A percentile compares a stretch with the other conserved stretches of the same genome.
Conservation (phyloP, 2,797 vertebrate species). For the Coluber constrictor region DNA sequence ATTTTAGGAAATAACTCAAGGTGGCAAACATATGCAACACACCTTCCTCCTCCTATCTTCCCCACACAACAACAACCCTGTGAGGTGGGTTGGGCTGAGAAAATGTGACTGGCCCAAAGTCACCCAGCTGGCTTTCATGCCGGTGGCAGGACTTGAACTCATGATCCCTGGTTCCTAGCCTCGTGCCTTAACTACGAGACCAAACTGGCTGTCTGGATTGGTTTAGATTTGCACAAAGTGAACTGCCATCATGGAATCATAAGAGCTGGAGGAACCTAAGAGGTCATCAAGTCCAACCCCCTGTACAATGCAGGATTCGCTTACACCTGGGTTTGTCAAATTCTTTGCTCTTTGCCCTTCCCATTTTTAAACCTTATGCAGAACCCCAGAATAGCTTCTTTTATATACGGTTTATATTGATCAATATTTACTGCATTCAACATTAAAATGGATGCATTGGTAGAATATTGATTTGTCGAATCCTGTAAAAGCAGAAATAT, state of each 20-base stretch:
- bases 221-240: background rate
- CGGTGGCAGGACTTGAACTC: too few species aligned
- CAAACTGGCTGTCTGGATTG: too few species aligned
- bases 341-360: background rate
- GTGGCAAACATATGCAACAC: too few species aligned
- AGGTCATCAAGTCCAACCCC: background rate
- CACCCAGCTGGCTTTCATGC: too few species aligned
- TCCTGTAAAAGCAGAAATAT: background rate
- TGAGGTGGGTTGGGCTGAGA: too few species aligned
- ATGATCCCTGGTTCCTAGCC: too few species aligned
- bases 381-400: background rate
- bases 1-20: too few species aligned
- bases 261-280: background rate
- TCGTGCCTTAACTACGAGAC: too few species aligned
- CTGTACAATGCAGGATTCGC: background rate
- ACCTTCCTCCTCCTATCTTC: too few species aligned
- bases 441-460: background rate
- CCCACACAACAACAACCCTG: too few species aligned
- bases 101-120: too few species aligned
- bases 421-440: background rate
- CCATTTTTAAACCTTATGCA: background rate
- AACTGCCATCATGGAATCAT: background rate
- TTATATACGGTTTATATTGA: background rate
- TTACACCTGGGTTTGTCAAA: background rate
- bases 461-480: background rate